phyloP scores from a whole-genome alignment of 1,140 invertebrate species.

The Leptopilina boulardi region DNA sequence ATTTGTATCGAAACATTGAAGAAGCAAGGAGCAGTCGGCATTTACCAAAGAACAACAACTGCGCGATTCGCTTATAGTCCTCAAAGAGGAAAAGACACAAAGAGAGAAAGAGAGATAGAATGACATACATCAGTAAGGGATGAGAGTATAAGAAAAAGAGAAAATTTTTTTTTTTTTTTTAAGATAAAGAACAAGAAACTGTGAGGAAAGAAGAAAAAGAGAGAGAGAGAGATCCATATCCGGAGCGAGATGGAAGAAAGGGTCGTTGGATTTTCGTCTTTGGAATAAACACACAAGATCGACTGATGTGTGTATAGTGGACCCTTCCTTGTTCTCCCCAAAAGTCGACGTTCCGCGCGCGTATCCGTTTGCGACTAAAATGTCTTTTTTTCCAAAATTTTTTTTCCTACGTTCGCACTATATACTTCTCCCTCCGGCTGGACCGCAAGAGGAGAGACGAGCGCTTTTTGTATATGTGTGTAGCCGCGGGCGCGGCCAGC shows the following conservation, averaged over 20 bases:
- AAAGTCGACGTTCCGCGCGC: slow-evolving; percentile 44
- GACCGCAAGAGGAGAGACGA: slow-evolving; percentile 36
- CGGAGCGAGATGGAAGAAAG: slow-evolving; percentile 48
- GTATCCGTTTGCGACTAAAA: slow-evolving; percentile 44
- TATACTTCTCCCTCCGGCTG: slow-evolving; percentile 44
- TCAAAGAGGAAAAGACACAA: slow-evolving; percentile 56
- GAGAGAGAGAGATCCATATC: slow-evolving; percentile 44
- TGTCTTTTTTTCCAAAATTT: slow-evolving; percentile 50
- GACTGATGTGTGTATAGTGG: slow-evolving; percentile 37
- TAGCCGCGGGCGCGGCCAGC: slow-evolving; percentile 47
- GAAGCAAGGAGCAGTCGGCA: slow-evolving; percentile 57
- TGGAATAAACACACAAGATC: slow-evolving; percentile 58
- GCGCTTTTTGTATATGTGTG: slow-evolving; percentile 58
- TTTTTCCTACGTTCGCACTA: slow-evolving; percentile 54
- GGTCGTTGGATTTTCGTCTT: slow-evolving; percentile 54
- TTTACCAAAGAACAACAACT: slow-evolving; percentile 58
- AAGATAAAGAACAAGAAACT: neutral
- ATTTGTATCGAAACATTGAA: slow-evolving; percentile 61
- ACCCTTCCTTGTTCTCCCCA: slow-evolving; percentile 55
- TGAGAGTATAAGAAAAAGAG: slow-evolving; percentile 39
- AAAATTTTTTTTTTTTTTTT: neutral
- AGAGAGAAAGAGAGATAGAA: slow-evolving; percentile 49
- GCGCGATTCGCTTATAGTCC: slow-evolving; percentile 50
- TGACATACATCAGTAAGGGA: slow-evolving; percentile 51
- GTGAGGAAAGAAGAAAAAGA: neutral